Conservation (phyloP, 1,140 invertebrate genomes). For the Homalodisca vitripennis region DNA sequence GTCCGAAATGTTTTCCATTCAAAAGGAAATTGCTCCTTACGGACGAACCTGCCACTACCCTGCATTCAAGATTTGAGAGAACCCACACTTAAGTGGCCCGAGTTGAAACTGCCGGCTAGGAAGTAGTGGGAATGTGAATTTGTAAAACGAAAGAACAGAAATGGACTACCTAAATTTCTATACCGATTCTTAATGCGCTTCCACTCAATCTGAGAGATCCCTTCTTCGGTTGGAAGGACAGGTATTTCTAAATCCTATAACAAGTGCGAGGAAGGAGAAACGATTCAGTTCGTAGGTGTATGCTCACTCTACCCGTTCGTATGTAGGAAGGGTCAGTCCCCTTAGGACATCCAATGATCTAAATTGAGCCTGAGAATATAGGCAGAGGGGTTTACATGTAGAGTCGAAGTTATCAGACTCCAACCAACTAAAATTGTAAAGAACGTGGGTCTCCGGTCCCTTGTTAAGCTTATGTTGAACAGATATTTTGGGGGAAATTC, state of each 20-base stretch:
- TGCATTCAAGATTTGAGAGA: conserved; percentile 2
- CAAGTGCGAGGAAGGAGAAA: conserved; percentile 10
- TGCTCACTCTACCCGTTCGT: conserved; percentile 45
- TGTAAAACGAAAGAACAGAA: background rate
- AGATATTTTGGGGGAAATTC: too few species aligned
- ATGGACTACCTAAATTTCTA: background rate
- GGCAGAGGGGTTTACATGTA: too few species aligned
- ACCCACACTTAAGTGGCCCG: background rate
- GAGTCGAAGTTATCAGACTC: too few species aligned
- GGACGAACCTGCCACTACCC: background rate
- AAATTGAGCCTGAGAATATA: too few species aligned
- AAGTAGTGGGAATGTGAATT: conserved; percentile 1
- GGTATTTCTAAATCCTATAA: conserved; percentile 28
- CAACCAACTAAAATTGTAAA: too few species aligned
- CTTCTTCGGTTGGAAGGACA: conserved; percentile 14
- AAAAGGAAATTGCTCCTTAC: background rate
- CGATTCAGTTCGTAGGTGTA: conserved; percentile 14
- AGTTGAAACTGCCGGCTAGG: background rate
- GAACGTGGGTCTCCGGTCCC: too few species aligned
- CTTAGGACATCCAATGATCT: too few species aligned
- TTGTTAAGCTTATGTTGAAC: too few species aligned
- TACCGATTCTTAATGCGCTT: background rate
- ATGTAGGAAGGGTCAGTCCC: too few species aligned
- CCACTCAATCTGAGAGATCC: background rate
- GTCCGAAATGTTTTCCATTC: conserved; percentile 7